Evolutionary conservation across 2,113 vertebrate genomes (phyloP).

Genomic region (Callocephalon fimbriatum): DNA sequence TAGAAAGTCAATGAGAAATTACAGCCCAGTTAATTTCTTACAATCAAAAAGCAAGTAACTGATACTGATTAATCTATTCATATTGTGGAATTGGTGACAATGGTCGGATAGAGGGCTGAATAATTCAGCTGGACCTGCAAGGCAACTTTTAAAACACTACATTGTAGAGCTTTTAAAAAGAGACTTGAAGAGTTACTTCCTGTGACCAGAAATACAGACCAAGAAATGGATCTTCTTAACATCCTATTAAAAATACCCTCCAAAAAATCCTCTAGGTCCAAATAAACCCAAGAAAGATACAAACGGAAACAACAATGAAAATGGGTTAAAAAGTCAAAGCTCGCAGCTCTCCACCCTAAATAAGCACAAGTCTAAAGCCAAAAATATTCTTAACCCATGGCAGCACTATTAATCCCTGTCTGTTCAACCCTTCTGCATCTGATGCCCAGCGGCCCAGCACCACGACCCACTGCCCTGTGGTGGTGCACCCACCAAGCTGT

Average conservation of each 20-base stretch:
- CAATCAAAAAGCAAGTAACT: background rate
- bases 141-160: background rate
- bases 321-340: background rate
- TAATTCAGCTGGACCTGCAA: background rate
- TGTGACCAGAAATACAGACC: background rate
- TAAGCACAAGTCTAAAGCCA: background rate
- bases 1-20: background rate
- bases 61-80: background rate
- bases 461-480: rapidly evolving
- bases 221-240: background rate
- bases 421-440: background rate
- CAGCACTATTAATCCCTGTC: background rate
- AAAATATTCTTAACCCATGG: background rate
- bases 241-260: background rate
- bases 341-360: background rate
- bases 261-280: background rate
- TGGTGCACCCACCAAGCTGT: background rate
- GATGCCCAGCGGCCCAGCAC: background rate
- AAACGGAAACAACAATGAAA: background rate
- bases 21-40: background rate
- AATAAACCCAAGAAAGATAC: background rate
- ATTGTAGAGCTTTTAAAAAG: background rate
- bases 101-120: background rate
- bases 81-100: background rate
- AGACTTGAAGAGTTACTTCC: background rate